Conservation (phyloP, 2,797 vertebrate genomes). For the Taeniopygia guttata region DNA sequence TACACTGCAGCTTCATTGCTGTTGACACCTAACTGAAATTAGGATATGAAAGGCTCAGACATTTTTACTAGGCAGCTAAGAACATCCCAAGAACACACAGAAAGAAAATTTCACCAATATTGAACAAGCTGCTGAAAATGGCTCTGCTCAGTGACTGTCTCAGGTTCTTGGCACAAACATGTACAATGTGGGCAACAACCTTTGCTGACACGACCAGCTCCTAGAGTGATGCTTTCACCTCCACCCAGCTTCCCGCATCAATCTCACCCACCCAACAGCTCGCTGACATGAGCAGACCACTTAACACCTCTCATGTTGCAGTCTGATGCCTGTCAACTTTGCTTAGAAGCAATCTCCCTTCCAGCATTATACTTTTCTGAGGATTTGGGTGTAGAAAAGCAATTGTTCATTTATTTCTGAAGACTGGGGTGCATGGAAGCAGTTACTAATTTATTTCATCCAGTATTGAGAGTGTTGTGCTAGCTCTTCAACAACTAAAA, state of each 20-base stretch:
- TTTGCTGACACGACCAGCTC: neutral
- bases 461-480: neutral
- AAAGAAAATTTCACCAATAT: neutral
- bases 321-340: neutral
- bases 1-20: neutral
- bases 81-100: neutral
- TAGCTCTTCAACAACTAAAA: neutral
- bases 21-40: neutral
- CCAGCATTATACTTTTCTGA: neutral
- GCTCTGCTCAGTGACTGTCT: neutral
- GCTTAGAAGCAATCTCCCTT: neutral
- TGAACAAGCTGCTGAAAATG: neutral
- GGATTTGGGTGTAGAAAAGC: neutral
- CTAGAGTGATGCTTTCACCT: neutral
- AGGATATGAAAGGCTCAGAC: neutral
- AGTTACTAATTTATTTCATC: neutral
- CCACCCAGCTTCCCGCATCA: neutral
- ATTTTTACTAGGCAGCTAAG: neutral
- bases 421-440: neutral
- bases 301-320: neutral
- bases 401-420: neutral
- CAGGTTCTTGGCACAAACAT: fast-evolving
- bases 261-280: neutral
- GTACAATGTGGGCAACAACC: neutral
- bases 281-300: neutral